Base-by-base conservation (phyloP, 2,888 invertebrate genomes). In the Luffia ferchaultella region DNA sequence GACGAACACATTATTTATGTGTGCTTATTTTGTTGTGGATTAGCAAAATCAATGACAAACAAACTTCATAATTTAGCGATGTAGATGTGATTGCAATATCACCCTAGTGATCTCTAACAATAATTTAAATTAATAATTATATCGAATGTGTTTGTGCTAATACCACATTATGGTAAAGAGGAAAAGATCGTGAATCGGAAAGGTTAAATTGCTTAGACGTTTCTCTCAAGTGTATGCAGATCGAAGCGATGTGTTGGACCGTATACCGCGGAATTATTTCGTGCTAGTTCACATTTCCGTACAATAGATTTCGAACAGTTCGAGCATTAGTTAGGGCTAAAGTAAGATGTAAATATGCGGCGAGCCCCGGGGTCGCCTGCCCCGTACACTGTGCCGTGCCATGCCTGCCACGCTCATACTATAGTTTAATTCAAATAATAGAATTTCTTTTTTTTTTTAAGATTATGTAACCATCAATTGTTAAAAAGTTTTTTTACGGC, bases 231-330 rank as follows among this genome's bases (percentile, higher is more conserved):
- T 74, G 65, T 73, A 78, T 76, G 73, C 70, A 73, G 69, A 73
- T 76, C 74, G 30, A 30, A 30, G 30, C 30, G 30, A 3, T 12
- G 30, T 30, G 30, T 12, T 12, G 68, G 68, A 72, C 69, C 67
- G 71, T 75, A 71, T 68, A 70, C 62, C 57, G 65, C 70, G 64
- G 72, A 65, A 79, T 79, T 73, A 76, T 76, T 79, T 75, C 74
- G 76, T 75, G 76, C 57, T 61, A 61, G 56, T 56, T 69, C 68
- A 74, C 72, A 79, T 80, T 79, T 79, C 79, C 75, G 74, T 72
- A 77, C 74, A 80, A 78, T 76, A 71, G 76, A 69, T 68, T 61
- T 67, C 67, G 54, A 62, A 60, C 61, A 62, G 66, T 62, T 20
- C 52, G 51, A 52, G 52, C 49, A 58, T 69, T 72, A 73, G 74